Percentiles rank a stretch among this genome's conserved stretches.
Conservation (phyloP, 2,113 vertebrate species). For the Potamarius usumacintae region DNA sequence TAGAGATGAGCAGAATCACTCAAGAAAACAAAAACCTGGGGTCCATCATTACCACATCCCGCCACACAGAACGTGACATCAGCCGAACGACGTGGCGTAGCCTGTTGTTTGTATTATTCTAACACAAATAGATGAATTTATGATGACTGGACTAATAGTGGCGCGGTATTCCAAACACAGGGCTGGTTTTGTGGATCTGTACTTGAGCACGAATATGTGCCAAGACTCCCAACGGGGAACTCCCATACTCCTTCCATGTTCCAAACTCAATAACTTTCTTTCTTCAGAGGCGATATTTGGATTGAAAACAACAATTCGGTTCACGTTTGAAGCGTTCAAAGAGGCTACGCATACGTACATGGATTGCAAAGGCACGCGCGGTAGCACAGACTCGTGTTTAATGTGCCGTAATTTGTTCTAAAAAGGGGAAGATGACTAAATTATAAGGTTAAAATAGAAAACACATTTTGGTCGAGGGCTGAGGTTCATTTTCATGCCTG, state of each 20-base stretch:
- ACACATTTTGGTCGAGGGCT: neutral
- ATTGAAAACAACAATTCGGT: neutral
- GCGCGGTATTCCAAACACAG: slow-evolving; percentile 28
- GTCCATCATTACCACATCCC: slow-evolving; percentile 42
- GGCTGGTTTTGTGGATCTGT: neutral
- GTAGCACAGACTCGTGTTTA: neutral
- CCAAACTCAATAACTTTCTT: neutral
- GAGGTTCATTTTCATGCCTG: neutral
- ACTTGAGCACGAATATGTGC: slow-evolving; percentile 25
- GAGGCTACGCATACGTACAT: neutral
- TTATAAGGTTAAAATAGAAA: neutral
- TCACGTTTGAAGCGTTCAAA: neutral
- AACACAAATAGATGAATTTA: slow-evolving; percentile 33
- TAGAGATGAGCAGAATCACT: slow-evolving; percentile 21
- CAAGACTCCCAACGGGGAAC: slow-evolving; percentile 29
- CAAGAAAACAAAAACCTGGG: slow-evolving; percentile 23
- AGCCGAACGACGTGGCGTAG: neutral
- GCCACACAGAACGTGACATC: slow-evolving; percentile 17
- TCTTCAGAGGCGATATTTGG: neutral
- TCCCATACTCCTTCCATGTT: slow-evolving; percentile 5
- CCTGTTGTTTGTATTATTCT: slow-evolving; percentile 18
- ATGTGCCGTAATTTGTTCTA: neutral
- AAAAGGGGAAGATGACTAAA: neutral
- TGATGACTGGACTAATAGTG: slow-evolving; percentile 36
- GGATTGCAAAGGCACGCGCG: neutral